Evolutionary conservation across 2,113 vertebrate genomes (phyloP).

Genomic region (Etheostoma spectabile): DNA sequence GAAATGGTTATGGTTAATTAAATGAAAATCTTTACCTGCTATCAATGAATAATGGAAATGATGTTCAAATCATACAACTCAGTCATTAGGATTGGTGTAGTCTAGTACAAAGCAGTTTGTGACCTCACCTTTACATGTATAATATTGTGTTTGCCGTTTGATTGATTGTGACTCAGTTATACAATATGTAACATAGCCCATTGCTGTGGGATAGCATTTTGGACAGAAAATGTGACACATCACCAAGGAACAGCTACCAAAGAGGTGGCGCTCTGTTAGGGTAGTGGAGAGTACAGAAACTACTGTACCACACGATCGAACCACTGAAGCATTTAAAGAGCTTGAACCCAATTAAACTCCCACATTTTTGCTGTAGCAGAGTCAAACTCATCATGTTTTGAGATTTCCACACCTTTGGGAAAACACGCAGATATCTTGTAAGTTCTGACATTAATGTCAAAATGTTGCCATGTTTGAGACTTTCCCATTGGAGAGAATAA

Average conservation of each 20-base stretch:
- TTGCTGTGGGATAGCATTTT: conserved; percentile 1
- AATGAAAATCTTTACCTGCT: conserved; percentile 32
- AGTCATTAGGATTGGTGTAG: background rate
- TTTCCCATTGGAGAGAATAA: background rate
- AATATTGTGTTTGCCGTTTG: background rate
- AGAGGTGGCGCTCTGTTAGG: background rate
- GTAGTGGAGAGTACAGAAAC: background rate
- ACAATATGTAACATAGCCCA: background rate
- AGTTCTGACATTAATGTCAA: background rate
- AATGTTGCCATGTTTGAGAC: background rate
- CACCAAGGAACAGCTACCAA: background rate
- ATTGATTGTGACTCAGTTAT: background rate
- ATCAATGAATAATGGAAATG: background rate
- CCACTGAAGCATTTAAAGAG: background rate
- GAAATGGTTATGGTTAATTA: conserved; percentile 23
- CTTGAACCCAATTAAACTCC: conserved; percentile 17
- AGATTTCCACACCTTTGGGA: background rate
- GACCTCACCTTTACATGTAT: background rate
- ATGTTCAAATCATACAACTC: background rate
- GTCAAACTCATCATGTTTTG: background rate
- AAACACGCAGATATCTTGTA: background rate
- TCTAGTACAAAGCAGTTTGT: background rate
- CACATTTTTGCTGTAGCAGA: background rate
- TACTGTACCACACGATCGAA: background rate
- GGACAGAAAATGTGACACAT: conserved; percentile 12